Base-by-base conservation (phyloP, 1,140 invertebrate genomes). In the Drosophila ananassae region DNA sequence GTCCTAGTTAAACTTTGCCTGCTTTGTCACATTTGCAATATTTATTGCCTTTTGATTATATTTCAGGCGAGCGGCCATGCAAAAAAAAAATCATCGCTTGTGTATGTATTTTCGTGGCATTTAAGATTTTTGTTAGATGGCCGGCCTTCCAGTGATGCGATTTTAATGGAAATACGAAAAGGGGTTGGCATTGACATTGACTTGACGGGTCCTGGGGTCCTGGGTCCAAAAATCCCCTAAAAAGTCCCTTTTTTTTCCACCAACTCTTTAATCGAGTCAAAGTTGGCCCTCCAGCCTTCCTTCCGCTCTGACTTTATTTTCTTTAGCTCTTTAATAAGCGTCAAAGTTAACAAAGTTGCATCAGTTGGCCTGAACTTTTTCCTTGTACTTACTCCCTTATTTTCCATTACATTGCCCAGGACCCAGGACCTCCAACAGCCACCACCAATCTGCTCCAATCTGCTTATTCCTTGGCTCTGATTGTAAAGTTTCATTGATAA, bases 401-500 rank as follows among this genome's bases (percentile, higher is more conserved):
- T 39, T 32, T 24, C 30, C 54, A n/a, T 57, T 56, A 21, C 41
- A 21, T 34, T 34, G 10, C 24, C 17, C 50, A n/a, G 59, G 17
- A 37, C n/a, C 59, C 46, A 47, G 25, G 25, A 6, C 7, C 25
- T 28, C 21, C 22, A 13, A 1, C n/a, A n/a, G n/a, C n/a, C n/a
- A n/a, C 10, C 17, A 37, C 17, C 59, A 41, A 17, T 58, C 59
- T 57, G n/a, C 25, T 28, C 21, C 22, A 13, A 1, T 22, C 24
- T 12, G 13, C 34, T 50, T 28, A 21, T 32, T 21, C 21, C 39
- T 60, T 46, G 41, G 76, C 71, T 62, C 71, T 82, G 79, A 82
- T 85, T 85, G 82, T 87, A 85, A 85, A 85, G 74, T 85, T 85
- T 85, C 78, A 87, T 85, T 85, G 82, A 85, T 85, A 87, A 85